Percentiles rank a stretch among this genome's conserved stretches.
These are phyloP conservation scores for Trisateles emortualis DNA, from an alignment of 2,888 invertebrate genomes.

Conservation along the genomic window DNA sequence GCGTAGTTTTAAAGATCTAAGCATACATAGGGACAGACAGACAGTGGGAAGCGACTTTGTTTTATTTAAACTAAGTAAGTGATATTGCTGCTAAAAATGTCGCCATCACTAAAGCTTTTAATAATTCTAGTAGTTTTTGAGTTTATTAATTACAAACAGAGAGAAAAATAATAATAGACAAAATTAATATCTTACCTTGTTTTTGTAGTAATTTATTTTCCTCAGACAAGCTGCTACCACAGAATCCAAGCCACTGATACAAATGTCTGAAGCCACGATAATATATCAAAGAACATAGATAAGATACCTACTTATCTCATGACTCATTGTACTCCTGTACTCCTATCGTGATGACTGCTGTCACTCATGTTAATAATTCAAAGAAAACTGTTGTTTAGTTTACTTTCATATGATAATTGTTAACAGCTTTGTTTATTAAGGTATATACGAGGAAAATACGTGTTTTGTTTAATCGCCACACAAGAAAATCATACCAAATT, in stretches of 20 bases:
- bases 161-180: background rate
- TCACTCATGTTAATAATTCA: background rate
- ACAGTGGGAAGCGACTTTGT: no score
- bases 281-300: conserved; percentile 1
- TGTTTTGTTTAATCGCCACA: background rate
- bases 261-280: background rate
- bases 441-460: background rate
- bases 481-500: no score
- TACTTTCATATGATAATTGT: conserved; percentile 10
- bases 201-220: no score
- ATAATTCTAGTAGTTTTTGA: no score
- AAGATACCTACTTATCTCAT: conserved; percentile 8
- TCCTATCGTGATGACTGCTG: background rate
- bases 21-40: no score
- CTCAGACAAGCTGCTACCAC: background rate
- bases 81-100: no score
- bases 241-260: background rate
- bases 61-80: no score
- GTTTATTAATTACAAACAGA: no score
- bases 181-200: background rate
- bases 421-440: background rate
- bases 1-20: no score
- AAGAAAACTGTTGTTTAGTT: conserved; percentile 2
- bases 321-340: conserved; percentile 10
- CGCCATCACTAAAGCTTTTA: no score